These are phyloP conservation scores for Sisyra terminalis DNA, from an alignment of 2,888 invertebrate genomes.

Conservation along the genomic window DNA sequence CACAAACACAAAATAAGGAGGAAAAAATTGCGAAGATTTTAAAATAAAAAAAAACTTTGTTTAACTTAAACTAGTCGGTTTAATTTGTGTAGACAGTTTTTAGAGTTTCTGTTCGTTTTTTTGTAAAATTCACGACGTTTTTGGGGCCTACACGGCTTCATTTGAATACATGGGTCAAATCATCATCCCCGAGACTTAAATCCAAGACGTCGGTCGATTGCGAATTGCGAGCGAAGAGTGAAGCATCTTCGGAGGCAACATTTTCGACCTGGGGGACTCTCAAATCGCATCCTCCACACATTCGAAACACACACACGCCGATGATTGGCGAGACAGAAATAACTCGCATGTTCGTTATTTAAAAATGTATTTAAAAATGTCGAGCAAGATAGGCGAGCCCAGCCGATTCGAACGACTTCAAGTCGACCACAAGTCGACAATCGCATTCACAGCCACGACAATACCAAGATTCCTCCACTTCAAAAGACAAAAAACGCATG, in stretches of 20 bases:
- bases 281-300: too few relatives aligned
- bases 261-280: too few relatives aligned
- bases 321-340: constrained; percentile 2
- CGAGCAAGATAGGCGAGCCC: background rate
- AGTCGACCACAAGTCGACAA: too few relatives aligned
- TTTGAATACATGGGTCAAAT: constrained; percentile 37
- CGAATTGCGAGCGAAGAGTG: constrained; percentile 81
- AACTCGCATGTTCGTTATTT: background rate
- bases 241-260: constrained; percentile 16
- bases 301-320: too few relatives aligned
- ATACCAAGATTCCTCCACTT: too few relatives aligned
- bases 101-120: constrained; percentile 7
- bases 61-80: constrained; percentile 12
- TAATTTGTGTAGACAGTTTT: constrained; percentile 7
- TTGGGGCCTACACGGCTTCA: constrained; percentile 32
- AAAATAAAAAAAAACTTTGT: constrained; percentile 18
- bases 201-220: constrained; percentile 90
- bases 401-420: background rate
- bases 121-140: constrained; percentile 21
- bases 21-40: constrained; percentile 10
- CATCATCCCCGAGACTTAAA: constrained; percentile 52
- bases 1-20: constrained; percentile 17
- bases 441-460: too few relatives aligned
- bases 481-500: too few relatives aligned
- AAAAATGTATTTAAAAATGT: background rate